Percentiles rank a stretch among this genome's conserved stretches.
These are phyloP conservation scores for Hirundichthys speculiger DNA, from an alignment of 2,113 vertebrate species.

Conservation along the genomic window DNA sequence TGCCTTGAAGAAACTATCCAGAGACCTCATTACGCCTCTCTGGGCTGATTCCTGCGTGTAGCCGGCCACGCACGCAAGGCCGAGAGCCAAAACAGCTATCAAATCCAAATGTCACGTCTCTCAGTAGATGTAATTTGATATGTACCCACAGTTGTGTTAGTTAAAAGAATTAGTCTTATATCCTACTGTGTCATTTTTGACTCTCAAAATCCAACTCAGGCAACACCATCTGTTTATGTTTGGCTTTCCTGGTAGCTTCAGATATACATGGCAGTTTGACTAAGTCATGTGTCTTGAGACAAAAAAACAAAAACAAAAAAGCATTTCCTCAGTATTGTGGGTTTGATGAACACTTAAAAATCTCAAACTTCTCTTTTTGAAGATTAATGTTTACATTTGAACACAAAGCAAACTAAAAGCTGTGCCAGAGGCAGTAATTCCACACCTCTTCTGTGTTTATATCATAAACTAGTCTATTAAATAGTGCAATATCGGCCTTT, in stretches of 20 bases:
- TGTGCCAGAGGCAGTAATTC: background rate
- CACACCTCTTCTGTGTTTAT: slow-evolving; percentile 7
- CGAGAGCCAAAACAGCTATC: slow-evolving; percentile 45
- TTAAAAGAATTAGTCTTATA: slow-evolving; percentile 56
- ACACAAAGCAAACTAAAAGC: background rate
- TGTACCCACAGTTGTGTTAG: slow-evolving; percentile 57
- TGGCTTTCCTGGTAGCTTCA: slow-evolving; percentile 35
- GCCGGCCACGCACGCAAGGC: slow-evolving; percentile 42
- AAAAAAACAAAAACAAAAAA: no score
- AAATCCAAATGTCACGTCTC: slow-evolving; percentile 51
- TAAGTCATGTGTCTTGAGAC: slow-evolving; percentile 33
- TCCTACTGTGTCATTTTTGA: slow-evolving; percentile 51
- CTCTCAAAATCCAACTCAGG: slow-evolving; percentile 15
- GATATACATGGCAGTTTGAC: slow-evolving; percentile 44
- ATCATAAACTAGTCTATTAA: background rate
- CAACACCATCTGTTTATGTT: slow-evolving; percentile 59
- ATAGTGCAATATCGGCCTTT: background rate
- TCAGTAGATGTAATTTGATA: slow-evolving; percentile 53
- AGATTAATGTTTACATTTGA: background rate
- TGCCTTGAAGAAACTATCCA: slow-evolving; percentile 56
- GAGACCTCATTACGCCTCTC: slow-evolving; percentile 63
- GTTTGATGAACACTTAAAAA: slow-evolving; percentile 18
- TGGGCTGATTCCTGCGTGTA: slow-evolving; percentile 32
- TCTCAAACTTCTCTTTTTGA: background rate
- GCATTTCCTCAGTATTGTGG: slow-evolving; percentile 9